Evolutionary conservation across 1,140 invertebrate genomes (phyloP), one percentile per base, ranked within the genome.

Genomic region (Drosophila paulistorum): DNA sequence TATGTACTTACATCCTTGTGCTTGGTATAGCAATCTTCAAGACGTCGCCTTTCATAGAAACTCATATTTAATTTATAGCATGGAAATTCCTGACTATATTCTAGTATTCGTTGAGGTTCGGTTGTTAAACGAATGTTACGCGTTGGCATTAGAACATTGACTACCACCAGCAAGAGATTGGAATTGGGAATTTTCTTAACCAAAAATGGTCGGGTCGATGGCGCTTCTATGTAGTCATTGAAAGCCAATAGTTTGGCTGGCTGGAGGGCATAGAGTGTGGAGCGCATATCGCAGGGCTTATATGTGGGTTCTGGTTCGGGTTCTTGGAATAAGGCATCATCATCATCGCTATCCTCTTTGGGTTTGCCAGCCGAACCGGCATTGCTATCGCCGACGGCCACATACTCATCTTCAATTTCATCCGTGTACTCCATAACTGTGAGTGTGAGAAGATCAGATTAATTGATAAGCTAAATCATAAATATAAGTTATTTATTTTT

Each of bases 101-200:
- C 79, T 70, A 91, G 60, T 64, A 77, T 67, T 85, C 93, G 58
- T 78, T 93, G 90, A 41, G 84, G 74, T 60, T 92, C 83, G 71
- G 93, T 90, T 48, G 86, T 77, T 81, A 58, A 91, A 81, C 71
- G 91, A 68, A 81, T 75, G 23, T 78, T 83, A 11, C 83, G 78
- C 26, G 91, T 83, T 17, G 62, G 92, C 87, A 74, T 93, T 79
- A 92, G 73, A 58, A 93, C 93, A 63, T 92, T 89, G 17, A 92
- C 90, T 0, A 97, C 96, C 4, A 98, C 93, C 51, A 98, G 92
- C 9, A 98, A 86, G 58, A 98, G 92, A 93, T 98, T 98, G 9
- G 96, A 96, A 73, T 95, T 93, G 1, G 95, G 94, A 55, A 97
- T 95, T 78, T 93, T 94, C 77, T 95, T 95, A 2, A 96, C 94